Percentiles rank a stretch among this genome's conserved stretches.
These are phyloP conservation scores for Kobus ellipsiprymnus DNA, from an alignment of 2,113 vertebrate genomes.

Conservation along the genomic window DNA sequence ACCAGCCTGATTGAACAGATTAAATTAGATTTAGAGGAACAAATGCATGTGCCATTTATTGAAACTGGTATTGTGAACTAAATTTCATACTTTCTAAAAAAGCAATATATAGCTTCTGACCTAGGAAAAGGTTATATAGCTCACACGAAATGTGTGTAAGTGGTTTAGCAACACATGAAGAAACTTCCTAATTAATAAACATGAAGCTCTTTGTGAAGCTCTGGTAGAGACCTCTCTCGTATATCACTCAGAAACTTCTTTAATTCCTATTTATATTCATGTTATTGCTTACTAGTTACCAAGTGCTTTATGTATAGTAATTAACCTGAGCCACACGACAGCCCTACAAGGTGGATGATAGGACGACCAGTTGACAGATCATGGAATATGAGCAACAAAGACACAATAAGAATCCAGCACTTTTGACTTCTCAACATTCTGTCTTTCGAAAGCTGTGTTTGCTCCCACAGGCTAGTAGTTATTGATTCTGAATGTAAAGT, in stretches of 20 bases:
- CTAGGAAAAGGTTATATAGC: background rate
- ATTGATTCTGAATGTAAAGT: conserved; percentile 75
- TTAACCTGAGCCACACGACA: background rate
- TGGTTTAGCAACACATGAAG: background rate
- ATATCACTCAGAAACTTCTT: background rate
- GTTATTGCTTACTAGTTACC: background rate
- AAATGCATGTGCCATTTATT: background rate
- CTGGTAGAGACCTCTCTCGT: background rate
- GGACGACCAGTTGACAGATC: background rate
- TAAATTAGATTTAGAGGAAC: background rate
- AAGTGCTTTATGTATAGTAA: background rate
- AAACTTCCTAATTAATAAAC: background rate
- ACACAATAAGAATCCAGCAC: background rate
- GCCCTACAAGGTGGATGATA: background rate
- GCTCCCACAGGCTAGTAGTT: conserved; percentile 60
- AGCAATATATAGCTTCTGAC: background rate
- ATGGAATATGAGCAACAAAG: background rate
- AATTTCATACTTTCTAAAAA: conserved; percentile 5
- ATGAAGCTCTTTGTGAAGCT: background rate
- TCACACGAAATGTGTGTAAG: background rate
- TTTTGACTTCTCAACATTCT: background rate
- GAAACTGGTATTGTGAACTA: background rate
- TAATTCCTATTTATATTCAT: background rate
- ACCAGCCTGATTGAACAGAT: background rate
- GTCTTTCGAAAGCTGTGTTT: conserved; percentile 52